Evolutionary conservation across 1,140 invertebrate genomes (phyloP).

Genomic region (Diorhabda sublineata): DNA sequence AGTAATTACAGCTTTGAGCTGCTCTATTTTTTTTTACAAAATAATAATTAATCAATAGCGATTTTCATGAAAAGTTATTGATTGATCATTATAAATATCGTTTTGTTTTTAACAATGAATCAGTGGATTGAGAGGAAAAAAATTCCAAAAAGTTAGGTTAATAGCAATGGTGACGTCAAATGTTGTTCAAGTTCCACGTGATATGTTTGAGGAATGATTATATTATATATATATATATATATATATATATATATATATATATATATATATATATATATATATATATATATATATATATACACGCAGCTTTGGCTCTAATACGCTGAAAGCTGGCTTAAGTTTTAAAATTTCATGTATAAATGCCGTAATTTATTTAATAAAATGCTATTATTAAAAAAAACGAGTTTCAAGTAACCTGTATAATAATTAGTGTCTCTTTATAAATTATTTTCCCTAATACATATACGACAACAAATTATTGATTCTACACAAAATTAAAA

Average conservation of each 20-base stretch:
- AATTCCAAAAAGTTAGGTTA: conserved; percentile 20
- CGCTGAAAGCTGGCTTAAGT: conserved; percentile 34
- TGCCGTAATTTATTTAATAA: conserved; percentile 40
- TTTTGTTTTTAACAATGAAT: conserved; percentile 20
- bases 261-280: no score
- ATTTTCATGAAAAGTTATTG: background rate
- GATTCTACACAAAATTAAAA: no score
- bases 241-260: conserved; percentile 40
- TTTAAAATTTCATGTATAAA: conserved; percentile 38
- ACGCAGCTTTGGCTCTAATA: conserved; percentile 41
- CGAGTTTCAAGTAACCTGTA: conserved; percentile 31
- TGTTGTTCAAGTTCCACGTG: conserved; percentile 44
- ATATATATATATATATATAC: conserved; percentile 38
- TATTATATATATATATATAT: conserved; percentile 37
- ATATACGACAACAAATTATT: no score
- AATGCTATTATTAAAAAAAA: conserved; percentile 36
- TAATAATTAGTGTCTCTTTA: no score
- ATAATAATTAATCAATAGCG: conserved; percentile 21
- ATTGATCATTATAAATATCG: background rate
- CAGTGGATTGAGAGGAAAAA: conserved; percentile 27
- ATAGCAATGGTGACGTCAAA: conserved; percentile 27
- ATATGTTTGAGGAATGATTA: conserved; percentile 21
- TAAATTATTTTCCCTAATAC: no score
- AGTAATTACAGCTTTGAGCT: background rate
- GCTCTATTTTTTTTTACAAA: background rate